Evolutionary conservation across 1,140 invertebrate species (phyloP).

Genomic region (Panulirus ornatus): DNA sequence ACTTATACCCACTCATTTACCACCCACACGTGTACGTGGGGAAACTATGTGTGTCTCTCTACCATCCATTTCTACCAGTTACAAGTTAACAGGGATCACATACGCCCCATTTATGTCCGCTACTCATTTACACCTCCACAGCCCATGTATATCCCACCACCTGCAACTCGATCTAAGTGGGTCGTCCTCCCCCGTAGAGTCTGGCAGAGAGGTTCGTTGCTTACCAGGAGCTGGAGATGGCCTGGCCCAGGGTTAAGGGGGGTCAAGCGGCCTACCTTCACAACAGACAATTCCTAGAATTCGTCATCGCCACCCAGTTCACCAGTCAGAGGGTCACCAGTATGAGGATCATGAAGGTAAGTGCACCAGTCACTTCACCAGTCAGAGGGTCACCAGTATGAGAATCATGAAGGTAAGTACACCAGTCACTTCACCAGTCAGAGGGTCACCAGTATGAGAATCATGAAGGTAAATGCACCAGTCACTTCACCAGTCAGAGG

Average conservation of each 20-base stretch:
- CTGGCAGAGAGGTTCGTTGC: constrained; percentile 64
- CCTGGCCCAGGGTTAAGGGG: constrained; percentile 34
- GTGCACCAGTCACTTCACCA: background rate
- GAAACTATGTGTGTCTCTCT: too few species aligned
- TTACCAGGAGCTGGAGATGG: constrained; percentile 37
- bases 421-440: constrained; percentile 56
- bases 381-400: constrained; percentile 7
- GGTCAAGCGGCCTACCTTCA: constrained; percentile 61
- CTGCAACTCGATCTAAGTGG: too few species aligned
- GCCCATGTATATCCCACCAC: too few species aligned
- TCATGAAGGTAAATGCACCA: background rate
- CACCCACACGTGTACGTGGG: too few species aligned
- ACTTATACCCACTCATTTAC: too few species aligned
- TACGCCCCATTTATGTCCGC: too few species aligned
- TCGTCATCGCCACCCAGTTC: constrained; percentile 68
- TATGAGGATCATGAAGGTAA: constrained; percentile 70
- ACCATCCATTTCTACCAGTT: too few species aligned
- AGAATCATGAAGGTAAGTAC: too few species aligned
- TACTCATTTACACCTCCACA: too few species aligned
- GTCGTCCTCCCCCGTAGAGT: constrained; percentile 1
- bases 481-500: constrained; percentile 50
- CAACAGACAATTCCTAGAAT: constrained; percentile 69
- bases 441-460: background rate
- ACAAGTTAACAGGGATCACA: too few species aligned
- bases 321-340: constrained; percentile 32